A percentile compares a stretch with the other conserved stretches of the same genome.
These are phyloP conservation scores for Tringa solitaria DNA, from an alignment of 2,113 vertebrate genomes.

Conservation along the genomic window DNA sequence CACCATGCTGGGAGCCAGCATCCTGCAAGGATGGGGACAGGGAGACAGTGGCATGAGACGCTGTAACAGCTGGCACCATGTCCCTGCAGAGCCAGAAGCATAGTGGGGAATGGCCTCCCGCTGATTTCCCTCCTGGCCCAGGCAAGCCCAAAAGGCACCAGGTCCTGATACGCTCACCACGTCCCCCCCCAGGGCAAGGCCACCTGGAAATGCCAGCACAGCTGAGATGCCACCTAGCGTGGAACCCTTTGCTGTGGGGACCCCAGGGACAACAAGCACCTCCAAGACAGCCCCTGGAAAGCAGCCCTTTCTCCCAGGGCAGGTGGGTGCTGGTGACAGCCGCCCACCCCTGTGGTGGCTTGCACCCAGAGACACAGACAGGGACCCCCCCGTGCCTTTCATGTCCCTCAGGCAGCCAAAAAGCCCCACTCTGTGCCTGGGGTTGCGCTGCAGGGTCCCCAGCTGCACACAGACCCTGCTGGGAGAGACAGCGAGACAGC, in stretches of 20 bases:
- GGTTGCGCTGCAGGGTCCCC: neutral
- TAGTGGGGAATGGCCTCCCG: accelerated
- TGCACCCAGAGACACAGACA: neutral
- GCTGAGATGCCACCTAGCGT: accelerated
- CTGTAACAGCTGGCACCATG: neutral
- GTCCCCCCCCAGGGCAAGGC: accelerated
- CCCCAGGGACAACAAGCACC: neutral
- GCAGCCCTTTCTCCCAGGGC: neutral
- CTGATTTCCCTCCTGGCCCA: neutral
- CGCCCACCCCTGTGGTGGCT: neutral
- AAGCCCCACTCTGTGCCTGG: accelerated
- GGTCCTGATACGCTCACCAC: accelerated
- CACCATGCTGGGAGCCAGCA: neutral
- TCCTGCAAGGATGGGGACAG: neutral
- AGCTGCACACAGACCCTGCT: neutral
- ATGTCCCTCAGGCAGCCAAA: neutral
- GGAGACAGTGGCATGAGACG: neutral
- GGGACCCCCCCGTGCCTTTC: accelerated
- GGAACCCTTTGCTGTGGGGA: neutral
- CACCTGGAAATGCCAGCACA: accelerated
- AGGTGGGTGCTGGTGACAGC: neutral
- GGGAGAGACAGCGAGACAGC: accelerated
- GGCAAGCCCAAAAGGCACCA: neutral
- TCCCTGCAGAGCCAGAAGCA: neutral
- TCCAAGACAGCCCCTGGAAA: neutral